Conservation (phyloP, 2,888 invertebrate species). For the Xestia xanthographa region DNA sequence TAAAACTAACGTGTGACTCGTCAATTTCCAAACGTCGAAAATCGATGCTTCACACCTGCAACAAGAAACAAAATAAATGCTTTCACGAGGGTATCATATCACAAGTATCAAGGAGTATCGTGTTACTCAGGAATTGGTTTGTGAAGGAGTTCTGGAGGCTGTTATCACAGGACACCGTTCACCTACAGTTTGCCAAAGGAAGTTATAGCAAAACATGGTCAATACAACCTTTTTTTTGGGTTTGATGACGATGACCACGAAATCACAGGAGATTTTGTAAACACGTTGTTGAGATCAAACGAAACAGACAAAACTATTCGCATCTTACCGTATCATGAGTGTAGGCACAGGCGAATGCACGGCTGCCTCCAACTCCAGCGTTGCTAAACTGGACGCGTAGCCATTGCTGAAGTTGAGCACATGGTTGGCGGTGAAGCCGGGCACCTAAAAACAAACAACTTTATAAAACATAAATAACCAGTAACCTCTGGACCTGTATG, state of each 20-base stretch:
- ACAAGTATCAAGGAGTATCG: neutral
- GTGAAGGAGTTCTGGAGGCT: no score
- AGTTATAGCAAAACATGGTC: no score
- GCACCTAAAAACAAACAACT: constrained; percentile 84
- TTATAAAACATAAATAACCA: neutral
- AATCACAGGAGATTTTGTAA: no score
- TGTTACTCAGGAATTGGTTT: neutral
- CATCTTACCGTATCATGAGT: constrained; percentile 89
- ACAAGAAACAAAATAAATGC: constrained; percentile 32
- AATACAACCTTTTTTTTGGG: no score
- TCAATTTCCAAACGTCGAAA: constrained; percentile 91
- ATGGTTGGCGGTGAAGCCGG: constrained; percentile 91
- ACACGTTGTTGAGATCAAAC: no score
- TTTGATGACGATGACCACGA: no score
- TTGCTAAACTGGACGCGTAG: constrained; percentile 90
- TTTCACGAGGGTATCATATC: neutral
- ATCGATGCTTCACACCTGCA: constrained; percentile 91
- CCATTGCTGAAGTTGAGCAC: constrained; percentile 90
- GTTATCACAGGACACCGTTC: neutral
- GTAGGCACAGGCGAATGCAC: constrained; percentile 88
- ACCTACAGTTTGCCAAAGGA: no score
- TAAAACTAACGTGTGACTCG: constrained; percentile 91
- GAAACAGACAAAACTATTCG: no score
- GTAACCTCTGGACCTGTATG: neutral
- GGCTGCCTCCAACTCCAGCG: constrained; percentile 89